Evolutionary conservation across 1,140 invertebrate species (phyloP).

Genomic region (Apis laboriosa): DNA sequence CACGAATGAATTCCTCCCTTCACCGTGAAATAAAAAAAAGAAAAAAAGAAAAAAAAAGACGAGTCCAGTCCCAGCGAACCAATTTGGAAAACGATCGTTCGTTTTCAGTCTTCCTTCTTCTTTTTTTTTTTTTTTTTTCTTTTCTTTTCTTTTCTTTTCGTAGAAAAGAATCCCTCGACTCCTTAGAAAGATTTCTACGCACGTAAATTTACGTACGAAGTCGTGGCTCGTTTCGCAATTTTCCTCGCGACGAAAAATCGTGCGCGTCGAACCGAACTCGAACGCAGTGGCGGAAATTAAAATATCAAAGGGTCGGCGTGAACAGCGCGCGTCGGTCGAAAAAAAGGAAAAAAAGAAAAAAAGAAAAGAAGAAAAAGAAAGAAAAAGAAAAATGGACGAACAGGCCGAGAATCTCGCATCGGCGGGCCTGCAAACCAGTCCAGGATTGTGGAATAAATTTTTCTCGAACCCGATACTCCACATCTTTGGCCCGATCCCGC

Average conservation of each 20-base stretch:
- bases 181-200: too few relatives aligned
- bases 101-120: not conserved
- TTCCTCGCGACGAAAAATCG: not conserved
- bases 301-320: conserved; percentile 13
- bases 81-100: conserved; percentile 40
- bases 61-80: conserved; percentile 3
- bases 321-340: not conserved
- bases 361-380: too few relatives aligned
- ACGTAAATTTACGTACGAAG: not conserved
- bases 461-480: not conserved
- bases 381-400: not conserved
- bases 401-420: not conserved
- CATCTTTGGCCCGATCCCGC: not conserved
- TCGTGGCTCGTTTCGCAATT: not conserved
- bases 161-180: too few relatives aligned
- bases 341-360: too few relatives aligned
- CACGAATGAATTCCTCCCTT: not conserved
- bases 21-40: not conserved
- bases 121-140: too few relatives aligned
- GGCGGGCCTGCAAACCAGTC: not conserved
- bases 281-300: conserved; percentile 7
- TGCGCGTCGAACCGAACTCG: not conserved
- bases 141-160: too few relatives aligned
- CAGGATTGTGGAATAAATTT: conserved; percentile 8
- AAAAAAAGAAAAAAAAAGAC: not conserved